A percentile compares a stretch with the other conserved stretches of the same genome.
Evolutionary conservation across 1,140 invertebrate species (phyloP).

Genomic region (Mactra quadrangularis): DNA sequence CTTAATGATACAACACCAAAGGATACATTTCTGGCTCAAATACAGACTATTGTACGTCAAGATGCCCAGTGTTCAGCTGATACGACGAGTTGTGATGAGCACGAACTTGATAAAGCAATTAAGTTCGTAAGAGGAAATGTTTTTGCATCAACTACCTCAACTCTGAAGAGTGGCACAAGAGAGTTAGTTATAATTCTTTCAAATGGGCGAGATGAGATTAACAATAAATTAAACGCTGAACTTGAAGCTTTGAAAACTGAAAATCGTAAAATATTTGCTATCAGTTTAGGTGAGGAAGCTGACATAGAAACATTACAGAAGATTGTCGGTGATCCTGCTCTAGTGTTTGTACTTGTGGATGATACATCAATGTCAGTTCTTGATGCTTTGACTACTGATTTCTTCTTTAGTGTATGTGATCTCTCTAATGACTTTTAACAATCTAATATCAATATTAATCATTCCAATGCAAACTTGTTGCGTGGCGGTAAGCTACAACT

Average conservation of each 20-base stretch:
- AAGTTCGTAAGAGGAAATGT: not conserved
- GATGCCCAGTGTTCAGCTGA: not conserved
- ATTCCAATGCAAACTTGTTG: too few relatives aligned
- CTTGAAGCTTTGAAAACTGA: not conserved
- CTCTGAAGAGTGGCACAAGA: not conserved
- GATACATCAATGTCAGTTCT: too few relatives aligned
- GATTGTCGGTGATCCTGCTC: constrained; percentile 2
- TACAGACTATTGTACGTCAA: not conserved
- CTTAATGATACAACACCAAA: not conserved
- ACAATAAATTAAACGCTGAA: not conserved
- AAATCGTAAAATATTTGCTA: not conserved
- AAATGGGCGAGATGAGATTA: not conserved
- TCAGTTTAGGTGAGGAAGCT: not conserved
- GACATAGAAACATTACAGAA: not conserved
- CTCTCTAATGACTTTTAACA: too few relatives aligned
- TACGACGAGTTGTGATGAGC: not conserved
- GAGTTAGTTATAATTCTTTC: constrained; percentile 17
- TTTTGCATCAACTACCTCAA: not conserved
- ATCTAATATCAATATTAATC: too few relatives aligned
- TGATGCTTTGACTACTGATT: too few relatives aligned
- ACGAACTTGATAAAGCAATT: not conserved
- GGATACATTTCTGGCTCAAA: not conserved
- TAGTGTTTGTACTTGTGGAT: not conserved
- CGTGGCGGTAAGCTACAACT: too few relatives aligned
- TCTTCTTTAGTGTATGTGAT: too few relatives aligned